These are phyloP conservation scores for Orgyia antiqua DNA, from an alignment of 2,888 invertebrate genomes.

Conservation along the genomic window DNA sequence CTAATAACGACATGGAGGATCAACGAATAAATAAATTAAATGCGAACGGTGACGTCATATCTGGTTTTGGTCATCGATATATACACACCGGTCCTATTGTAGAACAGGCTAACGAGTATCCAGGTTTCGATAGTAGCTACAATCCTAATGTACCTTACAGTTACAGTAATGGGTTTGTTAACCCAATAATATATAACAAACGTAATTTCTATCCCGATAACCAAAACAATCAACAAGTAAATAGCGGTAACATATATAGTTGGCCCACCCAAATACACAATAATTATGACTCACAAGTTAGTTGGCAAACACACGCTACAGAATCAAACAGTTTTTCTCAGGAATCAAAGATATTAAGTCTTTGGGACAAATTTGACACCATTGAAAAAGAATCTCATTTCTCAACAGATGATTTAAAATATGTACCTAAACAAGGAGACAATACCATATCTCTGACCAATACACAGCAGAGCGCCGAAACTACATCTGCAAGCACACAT, in stretches of 20 bases:
- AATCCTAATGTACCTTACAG: background rate
- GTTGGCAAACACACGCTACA: constrained; percentile 9
- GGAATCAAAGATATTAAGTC: constrained; percentile 17
- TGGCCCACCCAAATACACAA: constrained; percentile 1
- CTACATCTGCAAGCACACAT: too few species aligned
- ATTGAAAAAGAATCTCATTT: constrained; percentile 24
- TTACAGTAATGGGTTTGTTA: constrained; percentile 4
- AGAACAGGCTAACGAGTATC: background rate
- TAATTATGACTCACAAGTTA: constrained; percentile 4
- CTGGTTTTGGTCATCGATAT: too few species aligned
- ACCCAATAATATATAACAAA: constrained; percentile 1
- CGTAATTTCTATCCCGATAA: background rate
- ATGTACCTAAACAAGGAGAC: too few species aligned
- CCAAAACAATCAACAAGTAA: constrained; percentile 1
- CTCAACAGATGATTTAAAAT: background rate
- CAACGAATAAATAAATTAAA: constrained; percentile 16
- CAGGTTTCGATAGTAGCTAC: background rate
- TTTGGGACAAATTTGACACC: constrained; percentile 32
- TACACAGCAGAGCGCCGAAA: too few species aligned
- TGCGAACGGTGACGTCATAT: background rate
- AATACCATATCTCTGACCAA: too few species aligned
- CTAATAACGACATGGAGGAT: constrained; percentile 22
- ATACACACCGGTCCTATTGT: too few species aligned
- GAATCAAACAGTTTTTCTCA: constrained; percentile 10
- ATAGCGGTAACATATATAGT: background rate